Evolutionary conservation across 1,140 invertebrate species (phyloP).

Genomic region (Grapholita molesta): DNA sequence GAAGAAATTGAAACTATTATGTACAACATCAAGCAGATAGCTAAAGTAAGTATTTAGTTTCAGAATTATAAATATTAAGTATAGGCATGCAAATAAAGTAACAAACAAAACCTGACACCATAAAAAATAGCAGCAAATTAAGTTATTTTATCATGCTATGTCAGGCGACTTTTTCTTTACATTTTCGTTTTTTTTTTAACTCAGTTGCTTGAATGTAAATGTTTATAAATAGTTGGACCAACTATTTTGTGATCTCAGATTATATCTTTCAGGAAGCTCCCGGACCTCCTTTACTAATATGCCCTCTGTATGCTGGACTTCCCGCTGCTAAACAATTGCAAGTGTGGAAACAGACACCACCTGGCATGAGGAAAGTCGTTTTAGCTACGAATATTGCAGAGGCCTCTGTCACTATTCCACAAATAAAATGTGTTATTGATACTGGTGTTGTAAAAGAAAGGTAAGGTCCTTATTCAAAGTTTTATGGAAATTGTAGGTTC

Average conservation of each 20-base stretch:
- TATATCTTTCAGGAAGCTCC: slow-evolving; percentile 52
- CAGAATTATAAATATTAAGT: no score
- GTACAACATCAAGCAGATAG: slow-evolving; percentile 85
- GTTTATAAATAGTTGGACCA: neutral
- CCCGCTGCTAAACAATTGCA: slow-evolving; percentile 87
- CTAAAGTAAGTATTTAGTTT: slow-evolving; percentile 78
- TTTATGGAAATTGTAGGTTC: neutral
- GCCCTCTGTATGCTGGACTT: slow-evolving; percentile 91
- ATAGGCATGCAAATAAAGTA: no score
- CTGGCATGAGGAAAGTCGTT: slow-evolving; percentile 91
- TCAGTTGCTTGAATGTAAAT: no score
- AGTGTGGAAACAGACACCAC: slow-evolving; percentile 84
- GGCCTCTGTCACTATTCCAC: slow-evolving; percentile 97
- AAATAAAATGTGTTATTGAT: slow-evolving; percentile 97
- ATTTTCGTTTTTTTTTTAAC: no score
- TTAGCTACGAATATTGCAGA: slow-evolving; percentile 99
- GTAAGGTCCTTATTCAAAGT: slow-evolving; percentile 39
- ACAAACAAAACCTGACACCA: no score
- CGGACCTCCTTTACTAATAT: slow-evolving; percentile 81
- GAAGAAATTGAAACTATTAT: slow-evolving; percentile 97
- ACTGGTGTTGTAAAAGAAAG: slow-evolving; percentile 95
- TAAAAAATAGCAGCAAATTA: no score
- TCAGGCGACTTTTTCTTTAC: no score
- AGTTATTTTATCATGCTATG: no score
- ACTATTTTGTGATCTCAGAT: slow-evolving; percentile 34